These are phyloP conservation scores for Zygogramma bicolorata DNA, from an alignment of 2,888 invertebrate species.

Conservation along the genomic window DNA sequence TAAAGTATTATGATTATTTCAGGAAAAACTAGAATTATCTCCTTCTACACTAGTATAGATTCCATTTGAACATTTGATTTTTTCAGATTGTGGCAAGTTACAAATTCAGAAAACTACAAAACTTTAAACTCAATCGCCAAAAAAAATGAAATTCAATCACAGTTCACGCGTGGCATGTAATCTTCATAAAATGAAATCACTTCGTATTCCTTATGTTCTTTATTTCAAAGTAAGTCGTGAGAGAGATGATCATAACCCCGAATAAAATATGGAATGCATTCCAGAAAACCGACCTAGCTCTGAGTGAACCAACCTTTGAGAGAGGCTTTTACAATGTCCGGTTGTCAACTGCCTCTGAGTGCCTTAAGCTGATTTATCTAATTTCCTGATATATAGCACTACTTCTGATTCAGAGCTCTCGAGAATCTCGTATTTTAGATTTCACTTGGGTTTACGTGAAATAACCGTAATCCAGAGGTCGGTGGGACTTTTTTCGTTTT, in stretches of 20 bases:
- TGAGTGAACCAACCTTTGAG: conserved; percentile 17
- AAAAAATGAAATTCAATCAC: no score
- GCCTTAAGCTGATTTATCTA: conserved; percentile 36
- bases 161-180: no score
- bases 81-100: no score
- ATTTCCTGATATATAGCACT: conserved; percentile 32
- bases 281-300: conserved; percentile 1
- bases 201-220: not conserved
- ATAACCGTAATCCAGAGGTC: no score
- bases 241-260: not conserved
- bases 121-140: no score
- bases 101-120: no score
- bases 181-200: no score
- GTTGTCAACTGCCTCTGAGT: conserved; percentile 24
- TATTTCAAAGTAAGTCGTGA: not conserved
- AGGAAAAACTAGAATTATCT: no score
- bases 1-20: no score
- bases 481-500: not conserved
- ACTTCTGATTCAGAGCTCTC: conserved; percentile 3
- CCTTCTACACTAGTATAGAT: no score
- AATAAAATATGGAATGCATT: conserved; percentile 2
- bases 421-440: not conserved
- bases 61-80: no score
- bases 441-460: not conserved
- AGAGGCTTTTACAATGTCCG: conserved; percentile 27